phyloP scores from a whole-genome alignment of 2,797 vertebrate genomes.

The Enteromius argenteus region DNA sequence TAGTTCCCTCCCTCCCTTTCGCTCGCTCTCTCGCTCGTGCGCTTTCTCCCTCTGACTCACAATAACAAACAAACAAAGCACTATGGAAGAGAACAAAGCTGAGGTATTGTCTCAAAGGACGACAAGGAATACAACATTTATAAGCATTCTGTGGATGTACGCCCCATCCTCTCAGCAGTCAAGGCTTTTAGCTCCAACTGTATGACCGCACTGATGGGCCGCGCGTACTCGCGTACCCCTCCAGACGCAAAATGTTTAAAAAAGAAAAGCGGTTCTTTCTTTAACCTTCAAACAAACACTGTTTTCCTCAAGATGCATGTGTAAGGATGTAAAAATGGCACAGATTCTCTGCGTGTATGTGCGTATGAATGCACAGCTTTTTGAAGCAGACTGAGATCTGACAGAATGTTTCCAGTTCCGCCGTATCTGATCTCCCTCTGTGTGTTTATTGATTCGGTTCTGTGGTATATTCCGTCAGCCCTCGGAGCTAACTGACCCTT shows the following conservation, averaged over 20 bases:
- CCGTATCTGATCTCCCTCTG: conserved; percentile 41
- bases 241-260: conserved; percentile 3
- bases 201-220: conserved; percentile 49
- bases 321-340: conserved; percentile 7
- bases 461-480: conserved; percentile 44
- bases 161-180: conserved; percentile 48
- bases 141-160: conserved; percentile 63
- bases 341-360: not conserved
- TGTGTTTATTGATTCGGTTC: conserved; percentile 42
- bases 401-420: conserved; percentile 43
- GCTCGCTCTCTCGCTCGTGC: not conserved
- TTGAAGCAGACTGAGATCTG: conserved; percentile 49
- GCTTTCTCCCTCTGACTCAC: conserved; percentile 33
- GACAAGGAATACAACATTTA: conserved; percentile 71
- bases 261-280: not conserved
- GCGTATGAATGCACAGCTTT: conserved; percentile 11
- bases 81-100: conserved; percentile 65
- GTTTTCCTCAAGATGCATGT: conserved; percentile 18
- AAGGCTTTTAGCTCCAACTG: conserved; percentile 56
- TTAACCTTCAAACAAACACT: conserved; percentile 19
- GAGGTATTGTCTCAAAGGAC: conserved; percentile 68
- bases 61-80: conserved; percentile 66
- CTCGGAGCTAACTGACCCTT: conserved; percentile 52
- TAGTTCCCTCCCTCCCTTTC: conserved; percentile 24
- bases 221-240: conserved; percentile 3